phyloP scores from a whole-genome alignment of 2,888 invertebrate genomes.

The Lysandra bellargus region DNA sequence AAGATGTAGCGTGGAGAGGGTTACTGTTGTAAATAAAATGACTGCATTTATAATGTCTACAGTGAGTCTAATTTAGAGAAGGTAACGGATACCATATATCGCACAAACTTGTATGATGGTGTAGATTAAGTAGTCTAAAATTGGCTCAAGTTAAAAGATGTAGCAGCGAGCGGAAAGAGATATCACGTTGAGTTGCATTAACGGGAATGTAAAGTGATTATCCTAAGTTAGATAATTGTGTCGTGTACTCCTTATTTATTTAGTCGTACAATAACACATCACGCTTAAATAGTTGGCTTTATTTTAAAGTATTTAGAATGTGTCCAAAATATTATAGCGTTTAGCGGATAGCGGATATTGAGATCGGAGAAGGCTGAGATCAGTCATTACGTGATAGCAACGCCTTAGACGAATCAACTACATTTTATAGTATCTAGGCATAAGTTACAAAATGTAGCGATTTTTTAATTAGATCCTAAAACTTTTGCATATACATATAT shows the following conservation, averaged over 20 bases:
- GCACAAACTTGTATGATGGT: background rate
- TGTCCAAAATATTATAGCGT: background rate
- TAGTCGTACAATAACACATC: background rate
- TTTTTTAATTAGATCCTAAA: background rate
- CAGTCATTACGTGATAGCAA: constrained; percentile 1
- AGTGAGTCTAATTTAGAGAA: background rate
- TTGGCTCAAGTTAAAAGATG: background rate
- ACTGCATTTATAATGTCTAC: background rate
- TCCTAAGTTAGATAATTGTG: background rate
- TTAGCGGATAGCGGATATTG: background rate
- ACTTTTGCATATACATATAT: too few species aligned
- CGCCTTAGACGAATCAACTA: constrained; percentile 1
- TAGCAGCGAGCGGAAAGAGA: background rate
- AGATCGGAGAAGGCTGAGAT: background rate
- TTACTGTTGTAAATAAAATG: background rate
- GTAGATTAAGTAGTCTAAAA: background rate
- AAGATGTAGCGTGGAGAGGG: background rate
- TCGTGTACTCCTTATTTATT: background rate
- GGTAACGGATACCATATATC: background rate
- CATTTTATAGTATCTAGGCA: background rate
- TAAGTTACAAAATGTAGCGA: background rate
- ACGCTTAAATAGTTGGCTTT: too few species aligned
- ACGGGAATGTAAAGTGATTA: background rate
- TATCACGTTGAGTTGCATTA: background rate
- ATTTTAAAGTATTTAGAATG: background rate